Base-by-base conservation (phyloP, 2,797 vertebrate genomes). In the Chelon auratus region DNA sequence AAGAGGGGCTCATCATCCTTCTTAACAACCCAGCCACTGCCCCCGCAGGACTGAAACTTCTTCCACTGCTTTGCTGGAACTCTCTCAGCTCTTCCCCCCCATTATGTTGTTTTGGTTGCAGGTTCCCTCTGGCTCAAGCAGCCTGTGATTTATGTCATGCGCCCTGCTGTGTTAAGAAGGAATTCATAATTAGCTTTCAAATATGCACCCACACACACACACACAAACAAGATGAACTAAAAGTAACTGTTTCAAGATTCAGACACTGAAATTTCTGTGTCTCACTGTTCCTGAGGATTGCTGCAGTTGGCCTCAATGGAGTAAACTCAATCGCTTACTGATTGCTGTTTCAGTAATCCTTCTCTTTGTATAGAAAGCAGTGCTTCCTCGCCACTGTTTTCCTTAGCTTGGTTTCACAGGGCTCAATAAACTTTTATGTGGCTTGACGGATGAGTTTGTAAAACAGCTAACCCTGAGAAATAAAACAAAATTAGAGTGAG, bases 401-500 rank as follows among this genome's bases (percentile, higher is more conserved):
- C 52, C 83, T 70, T 66, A 69, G 77, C 82, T 70, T 75, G 60
- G 39, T 87, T 89, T 84, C 87, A 80, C 72, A 57, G 37, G 51
- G 48, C 72, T 87, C 77, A 71, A 30, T 82, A 82, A 82, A 87
- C 82, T 55, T 87, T 87, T 82, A 79, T 90, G 72, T 24, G 18
- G 67, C 51, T 75, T 89, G 89, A 92, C 88, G 85, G 88, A 91
- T 88, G 84, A 85, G 78, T 91, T 91, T 87, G 78, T 79, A 57
- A 90, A 89, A 83, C 65, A 64, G 79, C 75, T 86, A 26, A 26
- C 24, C 79, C 78, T 89, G 87, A 91, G 87, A 92, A 91, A 89
- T 92, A 89, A 90, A 92, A 91, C 89, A 90, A 89, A 89, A 93
- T 85, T 47, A 1, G 55, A 79, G 68, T 11, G 70, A 90, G 91